Evolutionary conservation across 1,140 invertebrate species (phyloP), one percentile per base, ranked within the genome.

Genomic region (Musca domestica): DNA sequence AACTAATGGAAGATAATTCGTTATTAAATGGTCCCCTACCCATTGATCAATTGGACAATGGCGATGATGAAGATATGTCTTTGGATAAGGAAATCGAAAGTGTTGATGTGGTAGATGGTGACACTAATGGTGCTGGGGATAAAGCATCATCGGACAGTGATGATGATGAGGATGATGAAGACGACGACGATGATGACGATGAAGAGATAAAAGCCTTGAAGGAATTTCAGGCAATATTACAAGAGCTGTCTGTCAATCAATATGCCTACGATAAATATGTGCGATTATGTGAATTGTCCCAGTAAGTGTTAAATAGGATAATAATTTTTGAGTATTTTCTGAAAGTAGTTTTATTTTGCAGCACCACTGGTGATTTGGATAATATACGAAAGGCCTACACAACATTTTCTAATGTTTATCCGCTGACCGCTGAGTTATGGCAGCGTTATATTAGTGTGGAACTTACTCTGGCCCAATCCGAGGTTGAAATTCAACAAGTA

Each of bases 361-460:
- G 56, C 19, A 17, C 56, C 3, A 67, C 65, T 20, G 65, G 58
- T n/a, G 73, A 74, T 65, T 65, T 72, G 34, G 69, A 71, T 25
- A 69, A 69, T 30, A 69, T 74, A 19, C 67, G 73, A 1, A 34
- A 70, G 5, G 64, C 65, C 19, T 71, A 70, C 34, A 61, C 64
- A 23, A 64, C 67, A 1, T 74, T 74, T 34, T 63, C 71, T 12
- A n/a, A 48, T 9, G 69, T 64, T 12, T 74, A 67, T 68, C 73
- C 73, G 0, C 46, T 74, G 7, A 56, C 73, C 10, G 58, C 71
- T 2, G 70, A 72, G 14, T 30, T 72, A 22, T 74, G 73, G 73
- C 58, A 67, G 12, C 63, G 67, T 49, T 72, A 69, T 47, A 25
- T 74, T 4, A 58, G 47, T 10, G 49, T 72, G 3, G 70, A 72